Evolutionary conservation across 2,888 invertebrate genomes (phyloP).

Genomic region (Punctoribates punctum): DNA sequence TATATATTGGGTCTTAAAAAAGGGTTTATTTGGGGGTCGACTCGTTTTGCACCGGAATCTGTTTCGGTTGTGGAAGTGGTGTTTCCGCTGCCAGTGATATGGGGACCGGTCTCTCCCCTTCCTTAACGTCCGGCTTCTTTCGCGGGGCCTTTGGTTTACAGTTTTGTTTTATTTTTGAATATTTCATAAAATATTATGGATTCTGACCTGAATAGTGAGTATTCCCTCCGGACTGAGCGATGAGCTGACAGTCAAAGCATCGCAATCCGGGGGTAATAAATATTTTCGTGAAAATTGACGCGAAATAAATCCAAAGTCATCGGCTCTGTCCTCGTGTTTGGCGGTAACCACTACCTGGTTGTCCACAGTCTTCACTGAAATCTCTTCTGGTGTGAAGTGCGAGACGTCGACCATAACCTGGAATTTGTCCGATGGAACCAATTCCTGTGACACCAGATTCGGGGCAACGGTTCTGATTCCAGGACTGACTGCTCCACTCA

Average conservation of each 20-base stretch:
- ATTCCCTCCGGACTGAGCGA: conserved; percentile 48
- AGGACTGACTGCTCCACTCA: neutral
- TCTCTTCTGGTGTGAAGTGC: conserved; percentile 49
- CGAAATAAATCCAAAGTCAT: conserved; percentile 48
- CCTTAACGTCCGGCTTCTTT: neutral
- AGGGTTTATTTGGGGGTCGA: conserved; percentile 5
- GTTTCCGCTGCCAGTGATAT: neutral
- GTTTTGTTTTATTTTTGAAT: neutral
- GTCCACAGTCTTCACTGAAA: conserved; percentile 48
- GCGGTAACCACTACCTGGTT: conserved; percentile 46
- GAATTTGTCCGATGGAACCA: conserved; percentile 32
- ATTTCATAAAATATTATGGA: too few species aligned
- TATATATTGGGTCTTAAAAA: neutral
- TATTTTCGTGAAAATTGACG: conserved; percentile 48
- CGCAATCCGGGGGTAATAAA: conserved; percentile 46
- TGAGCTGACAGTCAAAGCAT: conserved; percentile 46
- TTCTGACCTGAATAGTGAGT: conserved; percentile 43
- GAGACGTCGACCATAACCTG: conserved; percentile 48
- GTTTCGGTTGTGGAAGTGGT: conserved; percentile 17
- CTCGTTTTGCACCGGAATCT: conserved; percentile 22
- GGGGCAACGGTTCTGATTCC: neutral
- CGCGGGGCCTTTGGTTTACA: conserved; percentile 5
- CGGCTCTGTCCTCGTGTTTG: conserved; percentile 48
- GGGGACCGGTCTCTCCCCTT: conserved; percentile 5
- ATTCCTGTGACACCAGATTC: neutral